Base-by-base conservation (phyloP, 2,888 invertebrate genomes). In the Drosophila kanekoi region DNA sequence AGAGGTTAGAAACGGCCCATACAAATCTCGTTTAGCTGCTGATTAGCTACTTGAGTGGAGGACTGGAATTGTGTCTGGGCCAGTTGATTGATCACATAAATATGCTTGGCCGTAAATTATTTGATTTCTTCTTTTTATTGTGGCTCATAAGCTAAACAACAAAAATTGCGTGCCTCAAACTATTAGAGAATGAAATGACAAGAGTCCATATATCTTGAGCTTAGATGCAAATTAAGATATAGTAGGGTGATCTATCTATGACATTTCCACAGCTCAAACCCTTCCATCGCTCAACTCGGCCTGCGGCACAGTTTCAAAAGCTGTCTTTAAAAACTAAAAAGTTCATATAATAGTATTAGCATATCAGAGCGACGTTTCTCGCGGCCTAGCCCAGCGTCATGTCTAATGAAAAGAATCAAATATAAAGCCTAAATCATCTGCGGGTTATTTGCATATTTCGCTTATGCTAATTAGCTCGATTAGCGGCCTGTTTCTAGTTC, bases 371-470 rank as follows among this genome's bases (percentile, higher is more conserved):
- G 61, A 33, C 0, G 28, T 28, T 28, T 28, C 8, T 8, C 8
- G 28, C 6, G 54, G 1, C n/a, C 40, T 41, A 52, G 10, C 38
- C 62, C 18, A 41, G 8, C 54, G 60, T 54, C 63, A 20, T 58
- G 23, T 38, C 70, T 79, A 84, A 82, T 82, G 66, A 82, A 84
- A 72, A 76, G 81, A 69, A 52, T 64, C 38, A 16, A 66, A 54
- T 52, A 44, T 52, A 35, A 65, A 54, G 56, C 66, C 69, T 76
- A 76, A 76, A 67, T 76, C 72, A 79, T 71, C 70, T 77, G 77
- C 69, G 61, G 79, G 77, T 23, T 61, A 82, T 82, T 82, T 80
- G 78, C 84, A 82, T 82, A 84, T 77, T 61, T 79, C 58, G 62
- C 64, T 57, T 69, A 84, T 82, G 82, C 20, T 81, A 82, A 84